Evolutionary conservation across 2,888 invertebrate species (phyloP), one percentile per base, ranked within the genome.

Genomic region (Tanypteryx hageni): DNA sequence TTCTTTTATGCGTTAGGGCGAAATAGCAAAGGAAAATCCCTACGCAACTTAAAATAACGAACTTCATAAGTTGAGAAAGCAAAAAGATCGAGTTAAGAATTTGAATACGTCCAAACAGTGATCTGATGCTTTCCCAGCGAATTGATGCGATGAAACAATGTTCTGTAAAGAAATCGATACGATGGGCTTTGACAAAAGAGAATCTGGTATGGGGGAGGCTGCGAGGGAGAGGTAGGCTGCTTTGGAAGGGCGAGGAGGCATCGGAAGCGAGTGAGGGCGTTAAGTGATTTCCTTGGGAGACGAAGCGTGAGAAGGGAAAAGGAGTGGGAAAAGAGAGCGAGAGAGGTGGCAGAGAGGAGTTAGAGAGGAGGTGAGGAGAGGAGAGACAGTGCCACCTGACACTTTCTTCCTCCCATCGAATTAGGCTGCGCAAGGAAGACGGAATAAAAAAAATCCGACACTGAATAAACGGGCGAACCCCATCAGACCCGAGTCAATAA

Each of bases 381-480:
- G 64, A 76, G 76, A 76, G 89, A 57, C 83, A 89, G 44, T 64
- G n/a, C 89, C 64, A 89, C 89, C 89, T 89, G 89, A 89, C 89
- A 89, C 64, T 31, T 56, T 64, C 89, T 4, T 89, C 89, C 86
- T 58, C 86, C 89, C 44, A 68, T 89, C 89, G 89, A 89, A 89
- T 89, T 89, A 89, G 89, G 61, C 64, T 31, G 31, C 89, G 64
- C 18, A 18, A 89, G 89, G 89, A 89, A 44, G 18, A 89, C 27
- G 89, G 89, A 61, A 64, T 59, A 8, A 86, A 89, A 86, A 86
- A 89, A 89, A 86, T 61, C 68, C 68, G 64, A 64, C 64, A 89
- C 89, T 64, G 68, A 89, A 89, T 89, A 89, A 89, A 86, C 86
- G 86, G 86, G 86, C 86, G 86, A 86, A 89, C 64, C 89, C 89